Conservation (phyloP, 2,888 invertebrate genomes). For the Emmelina monodactyla region DNA sequence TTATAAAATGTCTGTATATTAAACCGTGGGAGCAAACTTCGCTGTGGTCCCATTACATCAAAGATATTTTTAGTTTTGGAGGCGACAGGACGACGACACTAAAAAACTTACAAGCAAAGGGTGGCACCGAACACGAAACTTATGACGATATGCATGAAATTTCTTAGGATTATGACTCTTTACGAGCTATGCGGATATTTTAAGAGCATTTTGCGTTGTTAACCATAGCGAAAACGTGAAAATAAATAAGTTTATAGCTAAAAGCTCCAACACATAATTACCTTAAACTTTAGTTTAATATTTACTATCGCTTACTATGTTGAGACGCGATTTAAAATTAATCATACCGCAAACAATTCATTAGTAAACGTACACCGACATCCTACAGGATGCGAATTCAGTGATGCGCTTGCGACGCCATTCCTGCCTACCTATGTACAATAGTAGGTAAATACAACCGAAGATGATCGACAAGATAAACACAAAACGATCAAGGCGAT, state of each 20-base stretch:
- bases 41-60: constrained; percentile 41
- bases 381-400: constrained; percentile 44
- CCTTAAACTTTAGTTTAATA: no score
- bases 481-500: constrained; percentile 36
- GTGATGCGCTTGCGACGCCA: constrained; percentile 47
- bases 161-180: constrained; percentile 3
- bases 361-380: constrained; percentile 21
- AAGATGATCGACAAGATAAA: constrained; percentile 59
- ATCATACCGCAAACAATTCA: no score
- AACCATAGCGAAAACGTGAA: no score
- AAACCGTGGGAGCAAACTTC: constrained; percentile 23
- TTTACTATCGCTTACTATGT: no score
- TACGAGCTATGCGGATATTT: constrained; percentile 1
- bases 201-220: no score
- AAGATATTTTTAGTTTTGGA: constrained; percentile 48
- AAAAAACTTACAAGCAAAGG: constrained; percentile 45
- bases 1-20: constrained; percentile 26
- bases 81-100: constrained; percentile 42
- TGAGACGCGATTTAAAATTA: no score
- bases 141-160: constrained; percentile 1
- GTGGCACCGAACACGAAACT: constrained; percentile 39
- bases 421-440: constrained; percentile 27
- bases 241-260: no score
- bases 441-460: constrained; percentile 40
- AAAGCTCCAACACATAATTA: no score